Conservation (phyloP, 2,888 invertebrate genomes). For the Agrochola circellaris region DNA sequence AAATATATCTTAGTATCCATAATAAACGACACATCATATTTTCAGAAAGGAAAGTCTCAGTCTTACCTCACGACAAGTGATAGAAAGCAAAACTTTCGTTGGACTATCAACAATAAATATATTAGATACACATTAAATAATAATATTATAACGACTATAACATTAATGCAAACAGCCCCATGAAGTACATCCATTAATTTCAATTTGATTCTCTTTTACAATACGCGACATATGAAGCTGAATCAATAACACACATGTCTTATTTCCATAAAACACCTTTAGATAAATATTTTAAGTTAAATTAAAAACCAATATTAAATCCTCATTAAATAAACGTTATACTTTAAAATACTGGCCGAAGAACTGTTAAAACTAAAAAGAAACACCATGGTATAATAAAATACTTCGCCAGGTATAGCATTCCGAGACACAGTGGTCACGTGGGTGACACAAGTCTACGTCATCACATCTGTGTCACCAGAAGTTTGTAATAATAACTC, state of each 20-base stretch:
- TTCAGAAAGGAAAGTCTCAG: slow-evolving; percentile 78
- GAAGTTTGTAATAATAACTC: no score
- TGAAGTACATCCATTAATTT: slow-evolving; percentile 52
- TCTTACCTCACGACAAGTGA: slow-evolving; percentile 81
- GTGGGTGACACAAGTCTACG: no score
- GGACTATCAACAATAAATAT: slow-evolving; percentile 75
- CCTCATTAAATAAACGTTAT: neutral
- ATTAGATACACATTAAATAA: slow-evolving; percentile 69
- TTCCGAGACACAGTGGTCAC: no score
- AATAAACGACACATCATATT: slow-evolving; percentile 61
- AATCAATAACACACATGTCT: slow-evolving; percentile 30
- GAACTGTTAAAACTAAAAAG: neutral
- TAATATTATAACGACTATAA: slow-evolving; percentile 68
- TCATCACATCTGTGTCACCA: no score
- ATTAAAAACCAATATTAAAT: neutral
- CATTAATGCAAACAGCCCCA: slow-evolving; percentile 65
- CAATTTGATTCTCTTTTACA: slow-evolving; percentile 39
- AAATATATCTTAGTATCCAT: slow-evolving; percentile 62
- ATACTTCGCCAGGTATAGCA: no score
- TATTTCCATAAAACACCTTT: neutral
- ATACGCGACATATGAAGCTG: slow-evolving; percentile 47
- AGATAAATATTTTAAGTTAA: slow-evolving; percentile 18
- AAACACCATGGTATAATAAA: no score
- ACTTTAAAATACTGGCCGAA: slow-evolving; percentile 16
- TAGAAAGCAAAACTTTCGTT: slow-evolving; percentile 77